Evolutionary conservation across 2,113 vertebrate genomes (phyloP), one percentile per base, ranked within the genome.

Genomic region (Paradisaea rubra): DNA sequence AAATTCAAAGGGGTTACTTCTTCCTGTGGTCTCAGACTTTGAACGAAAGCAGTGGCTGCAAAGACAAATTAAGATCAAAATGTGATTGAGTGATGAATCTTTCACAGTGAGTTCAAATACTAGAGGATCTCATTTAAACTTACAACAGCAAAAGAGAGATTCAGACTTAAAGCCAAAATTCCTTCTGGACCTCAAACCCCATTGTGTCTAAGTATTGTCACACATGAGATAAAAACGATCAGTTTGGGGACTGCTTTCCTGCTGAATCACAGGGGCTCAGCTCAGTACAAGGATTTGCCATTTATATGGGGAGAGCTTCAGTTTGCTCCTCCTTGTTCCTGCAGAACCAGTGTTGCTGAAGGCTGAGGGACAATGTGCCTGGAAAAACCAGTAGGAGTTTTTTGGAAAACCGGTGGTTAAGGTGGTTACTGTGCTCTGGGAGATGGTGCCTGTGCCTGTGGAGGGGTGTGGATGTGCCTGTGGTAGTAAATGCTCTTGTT

Each of bases 1-100:
- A 96, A 97, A 97, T 97, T 98, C 98, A 98, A 97, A 98, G 95
- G 86, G 86, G 74, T 95, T 97, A 65, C 74, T 97, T 88, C 91
- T 97, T 97, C 95, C 96, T 91, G 91, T 97, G 82, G 97, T 94
- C 92, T 93, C 80, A 72, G 81, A 91, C 97, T 97, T 97, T 97
- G 96, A 97, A 96, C 96, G 91, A 94, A 97, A 97, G 82, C 91
- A 97, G 94, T 94, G 91, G 92, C 95, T 97, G 84, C 96, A 97
- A 97, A 97, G 96, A 84, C 81, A 96, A 93, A 98, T 97, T 96
- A 96, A 94, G 93, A 97, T 97, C 89, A 95, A 97, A 98, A 97
- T 95, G 91, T 64, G 69, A 97, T 95, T 97, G 97, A 96, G 88
- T 9, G n/a, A 86, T 87, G 89, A 96, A 96, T 96, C 59, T 91